Evolutionary conservation across 1,140 invertebrate genomes (phyloP).

Genomic region (Argopecten irradians): DNA sequence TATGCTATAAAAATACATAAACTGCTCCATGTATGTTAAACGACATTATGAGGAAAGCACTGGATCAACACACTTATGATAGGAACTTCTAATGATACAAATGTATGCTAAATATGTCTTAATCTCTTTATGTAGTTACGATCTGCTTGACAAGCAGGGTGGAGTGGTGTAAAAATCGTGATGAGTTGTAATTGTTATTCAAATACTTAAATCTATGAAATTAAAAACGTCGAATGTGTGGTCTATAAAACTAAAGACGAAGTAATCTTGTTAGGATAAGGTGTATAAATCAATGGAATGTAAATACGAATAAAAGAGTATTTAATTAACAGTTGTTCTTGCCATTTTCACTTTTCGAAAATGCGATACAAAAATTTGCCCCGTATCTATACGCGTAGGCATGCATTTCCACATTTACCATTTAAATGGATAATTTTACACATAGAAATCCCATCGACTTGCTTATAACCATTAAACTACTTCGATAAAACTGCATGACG

Average conservation of each 20-base stretch:
- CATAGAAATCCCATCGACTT: neutral
- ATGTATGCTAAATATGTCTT: neutral
- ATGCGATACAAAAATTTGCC: neutral
- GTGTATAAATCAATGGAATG: neutral
- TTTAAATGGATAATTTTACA: neutral
- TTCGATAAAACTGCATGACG: slow-evolving; percentile 2
- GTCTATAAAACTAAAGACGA: neutral
- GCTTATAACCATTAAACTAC: neutral
- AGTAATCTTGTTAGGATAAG: neutral
- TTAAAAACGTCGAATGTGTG: neutral
- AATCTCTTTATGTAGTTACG: neutral
- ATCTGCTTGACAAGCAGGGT: neutral
- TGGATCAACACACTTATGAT: neutral
- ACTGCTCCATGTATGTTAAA: neutral
- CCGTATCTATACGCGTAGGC: neutral
- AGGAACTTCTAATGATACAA: neutral
- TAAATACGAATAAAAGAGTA: neutral
- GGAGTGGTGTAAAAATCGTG: neutral
- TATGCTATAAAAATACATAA: neutral
- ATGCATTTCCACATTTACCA: slow-evolving; percentile 4
- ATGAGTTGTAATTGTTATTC: neutral
- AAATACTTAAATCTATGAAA: too few species aligned
- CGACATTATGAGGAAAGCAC: neutral
- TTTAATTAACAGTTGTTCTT: neutral
- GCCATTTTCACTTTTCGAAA: too few species aligned